These are phyloP conservation scores for Sialis lutaria DNA, from an alignment of 2,888 invertebrate genomes.

Conservation along the genomic window DNA sequence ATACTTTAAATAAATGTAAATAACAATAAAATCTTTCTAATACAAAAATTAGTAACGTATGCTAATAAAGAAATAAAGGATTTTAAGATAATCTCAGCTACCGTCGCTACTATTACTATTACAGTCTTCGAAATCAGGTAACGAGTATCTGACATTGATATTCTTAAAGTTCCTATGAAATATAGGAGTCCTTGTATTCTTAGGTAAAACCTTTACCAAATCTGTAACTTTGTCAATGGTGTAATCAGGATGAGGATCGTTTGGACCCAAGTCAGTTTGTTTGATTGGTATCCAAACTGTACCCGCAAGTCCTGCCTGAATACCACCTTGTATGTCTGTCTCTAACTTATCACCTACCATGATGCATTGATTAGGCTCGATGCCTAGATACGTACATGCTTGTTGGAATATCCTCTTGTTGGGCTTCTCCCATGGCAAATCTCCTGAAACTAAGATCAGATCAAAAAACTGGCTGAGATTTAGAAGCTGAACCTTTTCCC, in stretches of 20 bases:
- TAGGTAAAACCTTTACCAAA: conserved; percentile 39
- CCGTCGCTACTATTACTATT: conserved; percentile 32
- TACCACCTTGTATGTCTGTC: conserved; percentile 74
- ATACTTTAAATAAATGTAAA: no score
- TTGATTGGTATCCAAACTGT: conserved; percentile 65
- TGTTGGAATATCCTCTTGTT: conserved; percentile 65
- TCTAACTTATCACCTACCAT: conserved; percentile 83
- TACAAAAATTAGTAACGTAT: no score
- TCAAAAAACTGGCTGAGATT: conserved; percentile 57
- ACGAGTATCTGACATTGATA: conserved; percentile 5
- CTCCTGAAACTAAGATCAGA: conserved; percentile 64
- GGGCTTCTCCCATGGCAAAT: conserved; percentile 76
- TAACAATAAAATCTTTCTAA: conserved; percentile 10
- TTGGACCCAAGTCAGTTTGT: conserved; percentile 21
- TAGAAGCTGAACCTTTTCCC: conserved; percentile 69
- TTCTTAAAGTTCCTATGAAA: conserved; percentile 11
- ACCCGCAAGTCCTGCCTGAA: conserved; percentile 54
- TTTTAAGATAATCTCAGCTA: background rate
- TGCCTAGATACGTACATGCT: conserved; percentile 58
- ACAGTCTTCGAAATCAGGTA: conserved; percentile 23
- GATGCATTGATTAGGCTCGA: conserved; percentile 56
- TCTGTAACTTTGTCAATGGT: conserved; percentile 47
- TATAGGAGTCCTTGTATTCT: conserved; percentile 20
- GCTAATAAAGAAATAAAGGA: no score
- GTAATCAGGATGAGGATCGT: conserved; percentile 40